These are phyloP conservation scores for Alloplasta piceator DNA, from an alignment of 2,888 invertebrate genomes.

Conservation along the genomic window DNA sequence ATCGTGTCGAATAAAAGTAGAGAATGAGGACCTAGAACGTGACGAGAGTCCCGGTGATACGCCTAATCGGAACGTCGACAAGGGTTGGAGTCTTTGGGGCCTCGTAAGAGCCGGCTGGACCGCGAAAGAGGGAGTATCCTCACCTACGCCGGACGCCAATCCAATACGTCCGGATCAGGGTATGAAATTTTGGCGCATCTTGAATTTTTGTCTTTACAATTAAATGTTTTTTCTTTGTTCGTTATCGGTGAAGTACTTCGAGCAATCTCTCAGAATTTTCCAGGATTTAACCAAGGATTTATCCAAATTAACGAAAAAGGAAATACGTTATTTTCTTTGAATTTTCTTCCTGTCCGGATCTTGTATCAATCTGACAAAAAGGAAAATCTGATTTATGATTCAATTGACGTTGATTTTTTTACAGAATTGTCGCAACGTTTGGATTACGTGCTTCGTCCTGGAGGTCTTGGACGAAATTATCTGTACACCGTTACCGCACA, in stretches of 20 bases:
- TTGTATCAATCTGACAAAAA: too few relatives aligned
- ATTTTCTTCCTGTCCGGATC: too few relatives aligned
- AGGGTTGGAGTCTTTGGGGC: conserved; percentile 84
- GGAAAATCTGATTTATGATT: too few relatives aligned
- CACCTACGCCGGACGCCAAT: conserved; percentile 79
- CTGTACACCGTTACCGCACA: conserved; percentile 87
- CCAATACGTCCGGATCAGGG: conserved; percentile 83
- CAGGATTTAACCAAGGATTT: too few relatives aligned
- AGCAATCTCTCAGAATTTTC: too few relatives aligned
- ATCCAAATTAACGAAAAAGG: too few relatives aligned
- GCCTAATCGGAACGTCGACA: conserved; percentile 79
- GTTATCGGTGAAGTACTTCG: too few relatives aligned
- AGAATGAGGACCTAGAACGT: conserved; percentile 74
- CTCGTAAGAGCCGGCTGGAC: conserved; percentile 82
- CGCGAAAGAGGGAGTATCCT: conserved; percentile 80
- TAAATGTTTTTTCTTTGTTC: too few relatives aligned
- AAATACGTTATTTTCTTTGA: too few relatives aligned
- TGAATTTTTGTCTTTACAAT: too few relatives aligned
- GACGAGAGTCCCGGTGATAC: conserved; percentile 77
- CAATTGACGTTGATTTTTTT: conserved; percentile 37
- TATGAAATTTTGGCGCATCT: conserved; percentile 61
- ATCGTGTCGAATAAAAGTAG: conserved; percentile 12
- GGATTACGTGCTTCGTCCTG: conserved; percentile 86
- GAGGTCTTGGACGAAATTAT: conserved; percentile 86
- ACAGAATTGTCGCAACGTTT: conserved; percentile 85